phyloP scores from a whole-genome alignment of 1,140 invertebrate species.

The Neodiprion lecontei region DNA sequence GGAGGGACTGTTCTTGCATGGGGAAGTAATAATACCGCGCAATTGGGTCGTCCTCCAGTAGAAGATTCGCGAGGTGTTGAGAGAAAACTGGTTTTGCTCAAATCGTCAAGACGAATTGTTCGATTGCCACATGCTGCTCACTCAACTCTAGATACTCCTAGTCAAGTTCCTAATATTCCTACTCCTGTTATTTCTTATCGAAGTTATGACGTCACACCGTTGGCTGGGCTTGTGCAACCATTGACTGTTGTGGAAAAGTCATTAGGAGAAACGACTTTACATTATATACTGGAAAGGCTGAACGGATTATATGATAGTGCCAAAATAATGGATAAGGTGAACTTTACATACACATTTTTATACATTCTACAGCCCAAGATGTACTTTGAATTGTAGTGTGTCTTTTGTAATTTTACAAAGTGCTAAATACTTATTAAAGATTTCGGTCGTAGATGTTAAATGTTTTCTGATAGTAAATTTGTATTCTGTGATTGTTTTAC shows the following conservation, averaged over 20 bases:
- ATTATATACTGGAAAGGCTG: slow-evolving; percentile 65
- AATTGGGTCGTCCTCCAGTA: slow-evolving; percentile 49
- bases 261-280: slow-evolving; percentile 54
- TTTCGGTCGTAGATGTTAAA: not conserved
- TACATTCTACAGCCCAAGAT: not conserved
- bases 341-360: slow-evolving; percentile 3
- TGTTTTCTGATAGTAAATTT: not conserved
- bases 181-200: slow-evolving; percentile 54
- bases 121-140: slow-evolving; percentile 57
- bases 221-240: slow-evolving; percentile 44
- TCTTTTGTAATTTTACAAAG: not conserved
- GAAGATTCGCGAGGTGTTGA: slow-evolving; percentile 44
- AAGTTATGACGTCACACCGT: slow-evolving; percentile 49
- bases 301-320: slow-evolving; percentile 61
- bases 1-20: slow-evolving; percentile 56
- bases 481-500: slow-evolving; percentile 5
- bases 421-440: not conserved
- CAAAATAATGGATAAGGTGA: slow-evolving; percentile 59
- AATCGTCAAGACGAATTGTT: slow-evolving; percentile 61
- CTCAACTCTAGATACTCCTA: slow-evolving; percentile 55
- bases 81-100: slow-evolving; percentile 49
- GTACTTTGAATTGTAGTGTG: slow-evolving; percentile 13
- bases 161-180: slow-evolving; percentile 59
- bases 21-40: slow-evolving; percentile 55
- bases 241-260: slow-evolving; percentile 49